Conservation (phyloP, 2,113 vertebrate species). For the Podarcis raffonei region DNA sequence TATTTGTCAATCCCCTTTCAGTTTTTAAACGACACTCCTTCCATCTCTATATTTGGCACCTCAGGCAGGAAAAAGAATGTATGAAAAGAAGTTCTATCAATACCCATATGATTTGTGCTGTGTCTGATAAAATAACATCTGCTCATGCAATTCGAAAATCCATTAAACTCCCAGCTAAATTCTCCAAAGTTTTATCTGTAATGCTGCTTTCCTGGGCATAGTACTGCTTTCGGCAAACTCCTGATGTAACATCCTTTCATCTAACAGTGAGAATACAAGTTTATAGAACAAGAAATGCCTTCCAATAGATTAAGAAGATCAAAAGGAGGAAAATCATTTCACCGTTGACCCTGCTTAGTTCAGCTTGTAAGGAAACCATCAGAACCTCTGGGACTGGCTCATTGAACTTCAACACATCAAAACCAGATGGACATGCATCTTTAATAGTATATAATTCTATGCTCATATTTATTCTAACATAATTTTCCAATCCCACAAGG, state of each 20-base stretch:
- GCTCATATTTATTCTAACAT: slow-evolving; percentile 7
- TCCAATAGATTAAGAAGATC: background rate
- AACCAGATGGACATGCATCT: background rate
- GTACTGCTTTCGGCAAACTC: background rate
- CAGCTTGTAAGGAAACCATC: slow-evolving; percentile 5
- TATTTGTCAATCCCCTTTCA: background rate
- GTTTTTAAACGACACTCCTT: background rate
- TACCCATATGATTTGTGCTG: background rate
- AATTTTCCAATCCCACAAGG: slow-evolving; percentile 24
- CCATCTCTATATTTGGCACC: background rate
- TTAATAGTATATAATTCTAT: slow-evolving; percentile 20
- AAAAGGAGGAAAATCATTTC: slow-evolving; percentile 28
- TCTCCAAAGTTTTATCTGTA: background rate
- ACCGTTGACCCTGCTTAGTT: slow-evolving; percentile 25
- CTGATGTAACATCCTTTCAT: slow-evolving; percentile 10
- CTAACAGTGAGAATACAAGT: background rate
- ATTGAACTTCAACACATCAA: slow-evolving; percentile 30
- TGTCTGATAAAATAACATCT: background rate
- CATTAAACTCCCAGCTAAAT: background rate
- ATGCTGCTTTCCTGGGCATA: background rate
- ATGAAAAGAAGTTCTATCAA: background rate
- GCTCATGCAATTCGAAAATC: background rate
- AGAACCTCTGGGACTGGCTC: slow-evolving; percentile 39
- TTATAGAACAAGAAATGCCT: slow-evolving; percentile 7
- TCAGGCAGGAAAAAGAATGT: background rate